phyloP scores from a whole-genome alignment of 2,113 vertebrate genomes.

The Vidua chalybeata region DNA sequence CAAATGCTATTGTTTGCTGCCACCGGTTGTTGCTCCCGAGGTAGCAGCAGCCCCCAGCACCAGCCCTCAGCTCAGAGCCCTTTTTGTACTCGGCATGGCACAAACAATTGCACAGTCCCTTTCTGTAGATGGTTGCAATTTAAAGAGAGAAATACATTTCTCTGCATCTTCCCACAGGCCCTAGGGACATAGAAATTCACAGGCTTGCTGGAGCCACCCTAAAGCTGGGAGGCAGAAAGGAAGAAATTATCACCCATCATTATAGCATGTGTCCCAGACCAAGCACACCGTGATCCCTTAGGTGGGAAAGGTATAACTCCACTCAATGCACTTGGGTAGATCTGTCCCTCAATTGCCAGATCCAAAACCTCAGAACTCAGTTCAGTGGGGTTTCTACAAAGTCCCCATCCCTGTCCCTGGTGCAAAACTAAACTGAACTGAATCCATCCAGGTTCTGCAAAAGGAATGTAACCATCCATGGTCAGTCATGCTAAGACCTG shows the following conservation, averaged over 20 bases:
- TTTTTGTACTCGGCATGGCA: not conserved
- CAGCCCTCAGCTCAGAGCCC: not conserved
- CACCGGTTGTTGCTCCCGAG: not conserved
- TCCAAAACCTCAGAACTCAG: not conserved
- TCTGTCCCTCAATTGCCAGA: not conserved
- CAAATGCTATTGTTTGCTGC: slow-evolving; percentile 45
- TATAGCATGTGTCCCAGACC: fast-evolving
- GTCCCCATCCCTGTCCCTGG: not conserved
- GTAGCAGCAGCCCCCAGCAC: not conserved
- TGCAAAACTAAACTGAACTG: not conserved
- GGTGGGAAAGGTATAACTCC: not conserved
- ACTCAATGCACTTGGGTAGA: fast-evolving
- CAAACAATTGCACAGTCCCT: not conserved
- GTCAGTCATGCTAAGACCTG: not conserved
- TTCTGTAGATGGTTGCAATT: not conserved
- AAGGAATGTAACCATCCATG: not conserved
- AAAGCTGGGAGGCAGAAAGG: not conserved
- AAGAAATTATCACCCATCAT: not conserved
- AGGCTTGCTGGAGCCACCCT: not conserved
- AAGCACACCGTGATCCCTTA: fast-evolving
- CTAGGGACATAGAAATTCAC: not conserved
- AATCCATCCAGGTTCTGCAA: not conserved
- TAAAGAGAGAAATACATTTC: not conserved
- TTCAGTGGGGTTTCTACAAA: not conserved
- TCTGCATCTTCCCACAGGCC: not conserved